Percentiles rank a stretch among this genome's conserved stretches.
phyloP scores from a whole-genome alignment of 2,888 invertebrate species.

The Troides oblongomaculatus region DNA sequence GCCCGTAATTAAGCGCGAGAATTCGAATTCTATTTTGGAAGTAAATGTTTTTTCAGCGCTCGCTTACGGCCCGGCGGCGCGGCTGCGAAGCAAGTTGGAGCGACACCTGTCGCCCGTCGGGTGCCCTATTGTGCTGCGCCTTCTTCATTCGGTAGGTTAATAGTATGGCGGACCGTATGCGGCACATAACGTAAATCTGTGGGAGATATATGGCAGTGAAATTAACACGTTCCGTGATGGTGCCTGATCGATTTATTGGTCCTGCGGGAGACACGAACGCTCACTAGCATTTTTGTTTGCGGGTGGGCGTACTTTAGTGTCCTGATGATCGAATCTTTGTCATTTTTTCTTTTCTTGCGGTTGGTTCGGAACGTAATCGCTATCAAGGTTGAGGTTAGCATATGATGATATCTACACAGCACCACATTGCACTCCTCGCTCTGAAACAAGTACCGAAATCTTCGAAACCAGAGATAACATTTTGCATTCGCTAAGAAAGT shows the following conservation, averaged over 20 bases:
- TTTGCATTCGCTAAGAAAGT: too few relatives aligned
- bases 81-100: constrained; percentile 50
- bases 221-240: constrained; percentile 66
- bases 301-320: constrained; percentile 58
- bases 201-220: constrained; percentile 61
- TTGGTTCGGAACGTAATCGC: not conserved
- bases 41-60: constrained; percentile 73
- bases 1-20: constrained; percentile 77
- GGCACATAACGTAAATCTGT: constrained; percentile 67
- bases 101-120: constrained; percentile 53
- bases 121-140: constrained; percentile 33
- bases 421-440: too few relatives aligned
- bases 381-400: not conserved
- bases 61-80: constrained; percentile 55
- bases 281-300: constrained; percentile 40
- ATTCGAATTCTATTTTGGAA: constrained; percentile 78
- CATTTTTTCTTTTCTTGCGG: constrained; percentile 1
- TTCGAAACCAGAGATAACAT: too few relatives aligned
- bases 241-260: constrained; percentile 71
- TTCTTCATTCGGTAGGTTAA: constrained; percentile 52
- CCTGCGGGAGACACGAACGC: constrained; percentile 33
- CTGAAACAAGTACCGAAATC: too few relatives aligned
- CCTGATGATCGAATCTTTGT: not conserved
- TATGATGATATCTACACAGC: too few relatives aligned
- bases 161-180: constrained; percentile 50